A percentile compares a stretch with the other conserved stretches of the same genome.
Evolutionary conservation across 2,797 vertebrate species (phyloP).

Genomic region (Aulostomus chinensis): DNA sequence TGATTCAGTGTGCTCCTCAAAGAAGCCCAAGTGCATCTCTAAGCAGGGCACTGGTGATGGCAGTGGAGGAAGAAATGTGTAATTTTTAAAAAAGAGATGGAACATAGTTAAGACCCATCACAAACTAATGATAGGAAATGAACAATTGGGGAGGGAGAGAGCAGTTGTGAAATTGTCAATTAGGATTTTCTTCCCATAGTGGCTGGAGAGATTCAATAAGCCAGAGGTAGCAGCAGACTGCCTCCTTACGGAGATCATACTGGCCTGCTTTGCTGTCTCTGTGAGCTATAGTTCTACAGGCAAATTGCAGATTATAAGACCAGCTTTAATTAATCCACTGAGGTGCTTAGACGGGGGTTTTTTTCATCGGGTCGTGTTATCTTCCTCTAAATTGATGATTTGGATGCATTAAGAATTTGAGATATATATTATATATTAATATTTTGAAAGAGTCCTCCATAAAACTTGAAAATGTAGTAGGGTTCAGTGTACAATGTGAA

Average conservation of each 20-base stretch:
- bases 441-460: too few relatives aligned
- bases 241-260: conserved; percentile 31
- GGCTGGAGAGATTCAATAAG: conserved; percentile 55
- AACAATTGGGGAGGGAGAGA: conserved; percentile 48
- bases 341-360: conserved; percentile 4
- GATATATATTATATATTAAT: too few relatives aligned
- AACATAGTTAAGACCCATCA: conserved; percentile 58
- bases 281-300: conserved; percentile 19
- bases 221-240: conserved; percentile 34
- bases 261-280: conserved; percentile 15
- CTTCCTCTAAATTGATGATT: too few relatives aligned
- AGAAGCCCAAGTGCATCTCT: conserved; percentile 42
- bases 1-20: conserved; percentile 62
- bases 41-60: conserved; percentile 24
- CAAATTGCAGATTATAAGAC: conserved; percentile 36
- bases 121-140: conserved; percentile 64
- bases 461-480: too few relatives aligned
- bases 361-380: conserved; percentile 10
- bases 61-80: conserved; percentile 33
- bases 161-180: conserved; percentile 68
- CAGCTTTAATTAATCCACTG: conserved; percentile 27
- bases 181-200: conserved; percentile 65
- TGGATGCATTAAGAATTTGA: too few relatives aligned
- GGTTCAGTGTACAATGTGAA: too few relatives aligned
- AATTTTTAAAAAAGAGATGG: conserved; percentile 64